Evolutionary conservation across 2,797 vertebrate genomes (phyloP), one percentile per base, ranked within the genome.

Genomic region (Protosalanx chinensis): DNA sequence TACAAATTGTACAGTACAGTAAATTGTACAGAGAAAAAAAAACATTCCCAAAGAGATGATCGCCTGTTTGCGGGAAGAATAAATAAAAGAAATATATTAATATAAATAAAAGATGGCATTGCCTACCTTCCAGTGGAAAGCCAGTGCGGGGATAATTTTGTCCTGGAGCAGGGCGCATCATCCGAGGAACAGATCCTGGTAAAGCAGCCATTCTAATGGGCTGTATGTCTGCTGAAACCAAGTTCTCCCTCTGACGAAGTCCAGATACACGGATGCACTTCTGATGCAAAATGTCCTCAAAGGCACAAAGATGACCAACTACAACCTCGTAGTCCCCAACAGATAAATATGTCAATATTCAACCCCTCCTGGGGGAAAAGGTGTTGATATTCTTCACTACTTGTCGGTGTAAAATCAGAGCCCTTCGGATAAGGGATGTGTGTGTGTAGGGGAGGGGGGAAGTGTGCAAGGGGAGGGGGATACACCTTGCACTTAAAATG

Each of bases 61-160:
- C 41, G 18, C 18, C n/a, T 56, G 51, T n/a, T 56, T 56, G 15
- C 51, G 1, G 51, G 3, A 30, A 29, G 30, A 29, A 13, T 27
- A 27, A 27, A 27, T 27, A 27, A 27, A 1, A 27, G 1, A 27
- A 1, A 27, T 27, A 27, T 27, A 27, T 27, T 27, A 27, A 1
- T 27, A 27, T 27, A 27, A 27, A 1, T 5, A 67, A 5, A 35
- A 37, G 35, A 37, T 6, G 3, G 6, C 1, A 35, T 56, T 33
- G 59, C 92, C 79, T 93, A 97, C 96, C 96, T 96, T 97, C 96
- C 89, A 97, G 69, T 0, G 96, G 96, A 74, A 97, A 98, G 72
- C 96, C 96, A 7, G 95, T 95, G 77, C 96, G 91, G 0, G 94
- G 95, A 66, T 98, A 98, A 87, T 95, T 98, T 91, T 98, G 96